Evolutionary conservation across 2,113 vertebrate species (phyloP), one percentile per base, ranked within the genome.

Genomic region (Coptodon rendalli): DNA sequence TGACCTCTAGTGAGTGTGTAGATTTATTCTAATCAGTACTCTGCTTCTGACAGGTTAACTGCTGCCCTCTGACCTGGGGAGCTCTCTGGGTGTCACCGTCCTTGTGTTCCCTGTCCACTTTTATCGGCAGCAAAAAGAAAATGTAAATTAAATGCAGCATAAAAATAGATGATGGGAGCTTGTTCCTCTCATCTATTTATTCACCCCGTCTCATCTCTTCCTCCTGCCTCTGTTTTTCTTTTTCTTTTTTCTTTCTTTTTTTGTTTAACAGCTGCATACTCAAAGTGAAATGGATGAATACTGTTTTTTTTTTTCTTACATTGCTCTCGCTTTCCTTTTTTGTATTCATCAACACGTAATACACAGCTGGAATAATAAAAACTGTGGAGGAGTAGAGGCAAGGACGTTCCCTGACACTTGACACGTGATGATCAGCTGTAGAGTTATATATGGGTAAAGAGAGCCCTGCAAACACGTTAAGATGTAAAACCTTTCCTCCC

Each of bases 21-120:
- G 95, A 97, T 96, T 97, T 97, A 97, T 97, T 97, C 95, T 97
- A 97, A 97, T 97, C 95, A 97, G 96, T 96, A 96, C 96, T 92
- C 92, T 93, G 89, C 96, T 95, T 95, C 89, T 97, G 97, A 97
- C 96, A 97, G 97, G 94, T 96, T 96, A 96, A 96, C 94, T 95
- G 95, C 91, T 92, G 95, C 92, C 95, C 96, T 95, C 84, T 96
- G 95, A 96, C 93, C 95, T 91, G 11, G 80, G 90, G 88, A 94
- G 94, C 95, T 95, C 92, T 94, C 94, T 80, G 86, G 82, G 92
- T 97, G 96, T 96, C 97, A 97, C 90, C 31, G 87, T 96, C 97
- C 96, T 93, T 96, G 96, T 96, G 97, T 97, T 97, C 94, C 92
- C 94, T 97, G 96, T 97, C 96, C 90, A 80, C 94, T 95, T 95